Evolutionary conservation across 2,113 vertebrate species (phyloP).

Genomic region (Alaudala cheleensis): DNA sequence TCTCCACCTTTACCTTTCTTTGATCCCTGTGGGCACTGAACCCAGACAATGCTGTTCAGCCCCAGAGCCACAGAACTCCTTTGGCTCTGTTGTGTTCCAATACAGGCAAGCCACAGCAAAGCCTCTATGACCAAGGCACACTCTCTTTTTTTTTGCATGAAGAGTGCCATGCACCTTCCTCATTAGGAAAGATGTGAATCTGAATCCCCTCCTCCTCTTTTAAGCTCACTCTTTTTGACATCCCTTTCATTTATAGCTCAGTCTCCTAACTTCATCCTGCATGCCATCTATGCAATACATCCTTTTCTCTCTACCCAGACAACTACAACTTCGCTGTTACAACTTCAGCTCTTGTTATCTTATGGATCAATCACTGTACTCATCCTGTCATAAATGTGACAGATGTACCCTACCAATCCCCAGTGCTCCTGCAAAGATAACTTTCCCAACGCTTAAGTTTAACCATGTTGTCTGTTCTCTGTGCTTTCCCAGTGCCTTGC

Average conservation of each 20-base stretch:
- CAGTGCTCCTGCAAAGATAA: constrained; percentile 30
- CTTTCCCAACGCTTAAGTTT: constrained; percentile 7
- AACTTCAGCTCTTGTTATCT: constrained; percentile 29
- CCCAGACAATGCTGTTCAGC: not conserved
- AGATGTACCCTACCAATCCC: not conserved
- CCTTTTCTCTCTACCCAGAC: not conserved
- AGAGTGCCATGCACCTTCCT: not conserved
- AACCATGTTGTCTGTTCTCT: not conserved
- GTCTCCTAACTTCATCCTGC: not conserved
- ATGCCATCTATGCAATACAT: not conserved
- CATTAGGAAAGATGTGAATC: not conserved
- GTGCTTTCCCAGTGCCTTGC: constrained; percentile 10
- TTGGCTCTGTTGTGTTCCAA: not conserved
- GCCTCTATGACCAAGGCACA: not conserved
- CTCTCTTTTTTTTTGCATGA: not conserved
- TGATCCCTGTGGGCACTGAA: not conserved
- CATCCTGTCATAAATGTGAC: constrained; percentile 27
- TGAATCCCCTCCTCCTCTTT: not conserved
- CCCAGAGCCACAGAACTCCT: not conserved
- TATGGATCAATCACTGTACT: constrained; percentile 29
- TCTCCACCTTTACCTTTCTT: not conserved
- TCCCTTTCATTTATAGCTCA: not conserved
- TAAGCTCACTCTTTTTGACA: not conserved
- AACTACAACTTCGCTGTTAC: not conserved
- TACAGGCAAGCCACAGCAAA: not conserved